A percentile compares a stretch with the other conserved stretches of the same genome.
These are phyloP conservation scores for Pollimyrus isidori DNA, from an alignment of 2,113 vertebrate species.

Conservation along the genomic window DNA sequence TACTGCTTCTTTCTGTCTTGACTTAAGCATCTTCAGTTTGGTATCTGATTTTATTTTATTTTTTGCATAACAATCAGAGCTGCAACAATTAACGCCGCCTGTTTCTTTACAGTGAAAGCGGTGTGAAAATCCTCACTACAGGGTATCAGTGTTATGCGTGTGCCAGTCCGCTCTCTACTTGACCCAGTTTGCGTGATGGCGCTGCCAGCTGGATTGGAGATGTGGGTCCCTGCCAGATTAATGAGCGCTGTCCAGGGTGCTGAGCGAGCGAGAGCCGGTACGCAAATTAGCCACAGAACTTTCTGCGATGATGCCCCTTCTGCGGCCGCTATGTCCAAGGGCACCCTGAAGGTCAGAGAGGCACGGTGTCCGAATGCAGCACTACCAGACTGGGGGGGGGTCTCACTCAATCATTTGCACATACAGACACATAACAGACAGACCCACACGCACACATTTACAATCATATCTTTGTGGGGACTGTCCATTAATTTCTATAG, in stretches of 20 bases:
- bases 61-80: neutral
- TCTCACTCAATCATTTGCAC: neutral
- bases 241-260: neutral
- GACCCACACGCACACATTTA: neutral
- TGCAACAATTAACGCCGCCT: neutral
- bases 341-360: neutral
- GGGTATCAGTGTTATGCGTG: neutral
- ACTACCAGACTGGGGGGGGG: neutral
- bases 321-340: no score
- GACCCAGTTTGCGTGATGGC: neutral
- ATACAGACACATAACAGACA: neutral
- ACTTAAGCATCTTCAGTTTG: neutral
- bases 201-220: neutral
- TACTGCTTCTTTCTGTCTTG: neutral
- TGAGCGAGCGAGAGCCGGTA: neutral
- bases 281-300: neutral
- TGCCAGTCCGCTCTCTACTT: neutral
- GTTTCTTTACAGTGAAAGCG: neutral
- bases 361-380: neutral
- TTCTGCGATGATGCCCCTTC: no score
- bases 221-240: neutral
- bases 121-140: neutral
- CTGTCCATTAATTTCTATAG: neutral
- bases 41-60: neutral
- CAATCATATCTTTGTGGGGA: neutral